These are phyloP conservation scores for Meles meles DNA, from an alignment of 2,113 vertebrate species.

Conservation along the genomic window DNA sequence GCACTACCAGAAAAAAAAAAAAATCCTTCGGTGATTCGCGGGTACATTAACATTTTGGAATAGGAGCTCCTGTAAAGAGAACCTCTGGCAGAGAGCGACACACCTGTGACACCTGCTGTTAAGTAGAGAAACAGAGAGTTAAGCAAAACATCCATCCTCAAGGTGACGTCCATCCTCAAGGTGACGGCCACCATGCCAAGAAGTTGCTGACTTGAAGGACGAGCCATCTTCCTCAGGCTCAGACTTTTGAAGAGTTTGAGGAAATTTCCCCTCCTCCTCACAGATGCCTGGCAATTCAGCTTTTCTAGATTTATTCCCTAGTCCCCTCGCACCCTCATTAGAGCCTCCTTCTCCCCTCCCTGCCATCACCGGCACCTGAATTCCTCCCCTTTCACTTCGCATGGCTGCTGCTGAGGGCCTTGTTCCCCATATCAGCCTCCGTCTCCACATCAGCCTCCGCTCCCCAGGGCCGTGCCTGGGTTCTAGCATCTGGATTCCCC, in stretches of 20 bases:
- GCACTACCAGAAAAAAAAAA: neutral
- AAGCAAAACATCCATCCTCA: neutral
- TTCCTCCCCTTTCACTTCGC: neutral
- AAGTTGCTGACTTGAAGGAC: neutral
- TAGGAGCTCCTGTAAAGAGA: neutral
- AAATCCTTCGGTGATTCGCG: rapidly evolving
- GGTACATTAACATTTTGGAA: neutral
- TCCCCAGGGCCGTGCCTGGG: neutral
- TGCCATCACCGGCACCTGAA: neutral
- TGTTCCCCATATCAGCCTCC: neutral
- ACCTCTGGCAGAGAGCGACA: neutral
- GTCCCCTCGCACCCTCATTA: neutral
- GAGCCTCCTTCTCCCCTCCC: neutral
- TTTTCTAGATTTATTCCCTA: neutral
- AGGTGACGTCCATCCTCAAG: neutral
- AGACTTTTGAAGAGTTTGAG: neutral
- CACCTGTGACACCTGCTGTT: neutral
- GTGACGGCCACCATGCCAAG: no score
- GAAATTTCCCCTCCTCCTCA: neutral
- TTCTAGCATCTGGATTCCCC: neutral
- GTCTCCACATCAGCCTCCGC: neutral
- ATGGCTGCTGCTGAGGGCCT: neutral
- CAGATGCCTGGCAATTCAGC: neutral
- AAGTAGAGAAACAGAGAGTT: neutral
- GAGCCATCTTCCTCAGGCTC: neutral